Percentiles rank a stretch among this genome's conserved stretches.
Conservation (phyloP, 2,797 vertebrate genomes). For the Enteromius afrohamiltoni region DNA sequence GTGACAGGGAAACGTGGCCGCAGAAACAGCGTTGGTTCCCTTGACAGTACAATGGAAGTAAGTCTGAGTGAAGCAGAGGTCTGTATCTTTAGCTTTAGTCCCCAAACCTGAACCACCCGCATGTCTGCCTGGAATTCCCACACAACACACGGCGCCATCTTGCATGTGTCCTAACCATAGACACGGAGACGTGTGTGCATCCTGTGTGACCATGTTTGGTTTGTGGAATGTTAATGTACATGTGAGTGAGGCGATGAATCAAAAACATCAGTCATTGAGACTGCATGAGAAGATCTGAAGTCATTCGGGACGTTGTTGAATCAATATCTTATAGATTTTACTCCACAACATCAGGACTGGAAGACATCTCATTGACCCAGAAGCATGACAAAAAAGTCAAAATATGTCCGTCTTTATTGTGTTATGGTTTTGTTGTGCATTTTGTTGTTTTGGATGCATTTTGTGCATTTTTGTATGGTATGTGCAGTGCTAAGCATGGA, state of each 20-base stretch:
- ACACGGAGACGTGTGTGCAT: constrained; percentile 28
- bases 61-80: constrained; percentile 74
- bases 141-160: constrained; percentile 25
- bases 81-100: constrained; percentile 66
- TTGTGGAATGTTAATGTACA: constrained; percentile 39
- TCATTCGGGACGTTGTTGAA: neutral
- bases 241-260: constrained; percentile 6
- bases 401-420: neutral
- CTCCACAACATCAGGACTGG: neutral
- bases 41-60: constrained; percentile 98
- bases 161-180: constrained; percentile 50
- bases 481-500: constrained; percentile 14
- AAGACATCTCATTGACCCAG: neutral
- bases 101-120: constrained; percentile 55
- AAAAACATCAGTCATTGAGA: neutral
- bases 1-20: constrained; percentile 92
- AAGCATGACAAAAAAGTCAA: neutral
- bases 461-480: constrained; percentile 1
- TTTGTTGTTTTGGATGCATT: constrained; percentile 17
- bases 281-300: constrained; percentile 14
- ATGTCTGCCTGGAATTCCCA: constrained; percentile 52
- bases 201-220: constrained; percentile 46
- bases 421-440: neutral
- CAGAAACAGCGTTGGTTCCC: constrained; percentile 94
- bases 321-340: neutral